Percentiles rank a stretch among this genome's conserved stretches.
Conservation (phyloP, 2,113 vertebrate genomes). For the Parus major region DNA sequence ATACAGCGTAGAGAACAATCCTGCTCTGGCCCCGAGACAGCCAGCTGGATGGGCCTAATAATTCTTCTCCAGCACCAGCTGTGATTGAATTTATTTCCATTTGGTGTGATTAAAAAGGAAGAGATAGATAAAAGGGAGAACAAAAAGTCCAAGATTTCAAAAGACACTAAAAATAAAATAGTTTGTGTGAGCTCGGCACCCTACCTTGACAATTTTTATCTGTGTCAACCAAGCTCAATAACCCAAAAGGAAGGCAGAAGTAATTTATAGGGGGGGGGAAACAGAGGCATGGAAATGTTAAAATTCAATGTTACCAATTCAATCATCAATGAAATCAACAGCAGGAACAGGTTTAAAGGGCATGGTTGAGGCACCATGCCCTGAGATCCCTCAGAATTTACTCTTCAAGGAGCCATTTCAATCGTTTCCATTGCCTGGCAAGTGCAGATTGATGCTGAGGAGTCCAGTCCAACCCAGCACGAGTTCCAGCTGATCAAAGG, state of each 20-base stretch:
- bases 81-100: slow-evolving; percentile 30
- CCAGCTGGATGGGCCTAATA: slow-evolving; percentile 40
- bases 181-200: not conserved
- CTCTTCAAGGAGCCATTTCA: not conserved
- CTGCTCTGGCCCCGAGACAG: not conserved
- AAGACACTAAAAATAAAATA: slow-evolving; percentile 36
- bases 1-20: not conserved
- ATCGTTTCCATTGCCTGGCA: not conserved
- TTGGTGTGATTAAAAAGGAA: slow-evolving; percentile 35
- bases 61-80: slow-evolving; percentile 49
- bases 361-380: not conserved
- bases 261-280: not conserved
- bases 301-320: not conserved
- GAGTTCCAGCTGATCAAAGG: not conserved
- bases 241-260: not conserved
- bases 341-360: not conserved
- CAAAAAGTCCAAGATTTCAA: slow-evolving; percentile 39
- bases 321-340: not conserved
- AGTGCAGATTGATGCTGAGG: not conserved
- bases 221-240: not conserved
- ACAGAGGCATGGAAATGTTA: not conserved
- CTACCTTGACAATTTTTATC: slow-evolving; percentile 1
- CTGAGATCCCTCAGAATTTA: not conserved
- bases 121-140: slow-evolving; percentile 43
- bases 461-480: not conserved